Base-by-base conservation (phyloP, 2,888 invertebrate species). In the Nineta flava region DNA sequence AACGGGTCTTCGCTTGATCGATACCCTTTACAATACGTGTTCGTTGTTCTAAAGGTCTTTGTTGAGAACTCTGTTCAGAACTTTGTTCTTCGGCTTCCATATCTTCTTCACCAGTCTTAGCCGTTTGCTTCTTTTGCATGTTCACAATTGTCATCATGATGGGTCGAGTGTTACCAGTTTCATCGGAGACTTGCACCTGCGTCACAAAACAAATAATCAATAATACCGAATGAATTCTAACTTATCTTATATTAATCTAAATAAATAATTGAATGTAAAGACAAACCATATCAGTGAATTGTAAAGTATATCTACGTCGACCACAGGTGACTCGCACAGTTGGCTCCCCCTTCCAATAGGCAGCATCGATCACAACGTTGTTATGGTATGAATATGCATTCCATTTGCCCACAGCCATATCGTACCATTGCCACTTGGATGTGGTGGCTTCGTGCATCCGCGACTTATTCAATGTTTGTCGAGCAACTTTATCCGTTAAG, bases 351-450 rank as follows among this genome's bases (percentile, higher is more conserved):
- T 75, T 72, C 70, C 79, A 78, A 60, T 84, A 88, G 0, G 87
- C 85, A 55, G 83, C 82, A 56, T 87, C 84, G 47, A 88, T 86
- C 1, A 79, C 66, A 58, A 79, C 78, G 62, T 87, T 87, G 58
- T 85, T 86, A 7, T 72, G 65, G 4, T 74, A 67, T 0, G 81
- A 79, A 61, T 87, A 88, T 15, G 77, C 70, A 53, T 79, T 81
- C 88, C 88, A 90, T 59, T 81, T 80, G 3, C 85, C 85, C 10
- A 79, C 77, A n/a, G 80, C 77, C 47, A 86, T 74, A 63, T 90
- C 87, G 63, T 83, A 87, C 86, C 87, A 88, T 57, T 84, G 82
- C 88, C 88, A 88, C 2, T 69, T 62, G 44, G 75, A 67, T 40
- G 69, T 75, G 2, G 79, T 78, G 1, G 74, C 72, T 40, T 70